Conservation (phyloP, 2,797 vertebrate genomes). For the Decapterus maruadsi region DNA sequence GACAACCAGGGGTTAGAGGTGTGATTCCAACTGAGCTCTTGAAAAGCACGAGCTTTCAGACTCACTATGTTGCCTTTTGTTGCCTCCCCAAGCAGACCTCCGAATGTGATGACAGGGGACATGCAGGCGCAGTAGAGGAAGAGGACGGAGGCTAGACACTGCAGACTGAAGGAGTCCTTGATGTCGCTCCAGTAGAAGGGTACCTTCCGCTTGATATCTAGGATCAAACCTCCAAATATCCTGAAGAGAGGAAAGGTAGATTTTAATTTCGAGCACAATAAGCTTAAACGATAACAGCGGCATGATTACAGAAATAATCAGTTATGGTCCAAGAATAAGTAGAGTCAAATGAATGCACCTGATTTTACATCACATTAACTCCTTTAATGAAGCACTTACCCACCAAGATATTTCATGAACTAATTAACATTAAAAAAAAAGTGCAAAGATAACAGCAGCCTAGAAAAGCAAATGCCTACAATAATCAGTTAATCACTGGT, state of each 20-base stretch:
- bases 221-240: slow-evolving; percentile 95
- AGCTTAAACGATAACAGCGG: background rate
- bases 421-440: background rate
- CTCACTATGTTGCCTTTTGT: slow-evolving; percentile 98
- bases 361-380: background rate
- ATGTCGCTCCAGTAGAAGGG: slow-evolving; percentile 99
- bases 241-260: slow-evolving; percentile 68
- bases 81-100: slow-evolving; percentile 97
- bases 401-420: background rate
- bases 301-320: background rate
- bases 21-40: slow-evolving; percentile 4
- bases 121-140: slow-evolving; percentile 99
- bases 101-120: slow-evolving; percentile 99
- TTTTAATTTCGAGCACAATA: background rate
- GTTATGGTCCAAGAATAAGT: background rate
- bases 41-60: slow-evolving; percentile 64
- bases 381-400: background rate
- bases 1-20: background rate
- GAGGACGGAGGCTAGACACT: slow-evolving; percentile 97
- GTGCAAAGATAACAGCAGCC: background rate
- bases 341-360: background rate
- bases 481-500: slow-evolving; percentile 7
- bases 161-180: slow-evolving; percentile 95
- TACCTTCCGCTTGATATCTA: slow-evolving; percentile 94
- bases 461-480: background rate